A percentile compares a stretch with the other conserved stretches of the same genome.
Evolutionary conservation across 2,888 invertebrate species (phyloP).

Genomic region (Thyatira batis): DNA sequence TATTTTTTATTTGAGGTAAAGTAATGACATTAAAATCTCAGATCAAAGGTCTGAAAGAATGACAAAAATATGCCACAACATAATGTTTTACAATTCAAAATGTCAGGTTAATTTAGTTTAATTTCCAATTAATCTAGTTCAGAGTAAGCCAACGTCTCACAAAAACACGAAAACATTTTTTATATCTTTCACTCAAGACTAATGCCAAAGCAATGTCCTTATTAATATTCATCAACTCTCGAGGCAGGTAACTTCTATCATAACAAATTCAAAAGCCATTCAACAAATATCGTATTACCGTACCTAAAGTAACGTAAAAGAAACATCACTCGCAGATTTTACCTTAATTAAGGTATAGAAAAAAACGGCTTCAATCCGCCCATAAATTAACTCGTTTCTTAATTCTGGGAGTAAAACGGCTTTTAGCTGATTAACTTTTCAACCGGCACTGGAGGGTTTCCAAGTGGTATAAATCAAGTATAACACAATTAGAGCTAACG

Average conservation of each 20-base stretch:
- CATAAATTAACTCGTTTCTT: conserved; percentile 73
- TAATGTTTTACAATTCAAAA: too few species aligned
- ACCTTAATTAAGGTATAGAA: conserved; percentile 59
- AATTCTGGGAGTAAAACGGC: conserved; percentile 63
- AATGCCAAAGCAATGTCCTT: too few species aligned
- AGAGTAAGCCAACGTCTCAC: too few species aligned
- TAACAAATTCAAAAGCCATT: neutral
- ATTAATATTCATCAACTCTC: too few species aligned
- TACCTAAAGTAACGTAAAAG: neutral
- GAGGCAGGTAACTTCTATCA: neutral
- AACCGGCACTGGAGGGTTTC: conserved; percentile 65
- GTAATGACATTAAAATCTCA: too few species aligned
- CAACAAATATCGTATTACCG: neutral
- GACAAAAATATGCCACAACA: too few species aligned
- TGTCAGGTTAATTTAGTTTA: too few species aligned
- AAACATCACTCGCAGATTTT: conserved; percentile 14
- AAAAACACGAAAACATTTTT: too few species aligned
- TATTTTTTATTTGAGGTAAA: too few species aligned
- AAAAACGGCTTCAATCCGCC: conserved; percentile 57
- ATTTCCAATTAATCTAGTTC: too few species aligned
- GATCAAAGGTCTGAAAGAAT: too few species aligned
- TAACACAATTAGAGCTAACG: conserved; percentile 72
- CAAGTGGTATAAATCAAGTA: conserved; percentile 70
- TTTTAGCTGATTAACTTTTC: conserved; percentile 80
- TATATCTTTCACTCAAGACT: too few species aligned